These are phyloP conservation scores for Amphibalanus amphitrite DNA, from an alignment of 1,140 invertebrate genomes.

Conservation along the genomic window DNA sequence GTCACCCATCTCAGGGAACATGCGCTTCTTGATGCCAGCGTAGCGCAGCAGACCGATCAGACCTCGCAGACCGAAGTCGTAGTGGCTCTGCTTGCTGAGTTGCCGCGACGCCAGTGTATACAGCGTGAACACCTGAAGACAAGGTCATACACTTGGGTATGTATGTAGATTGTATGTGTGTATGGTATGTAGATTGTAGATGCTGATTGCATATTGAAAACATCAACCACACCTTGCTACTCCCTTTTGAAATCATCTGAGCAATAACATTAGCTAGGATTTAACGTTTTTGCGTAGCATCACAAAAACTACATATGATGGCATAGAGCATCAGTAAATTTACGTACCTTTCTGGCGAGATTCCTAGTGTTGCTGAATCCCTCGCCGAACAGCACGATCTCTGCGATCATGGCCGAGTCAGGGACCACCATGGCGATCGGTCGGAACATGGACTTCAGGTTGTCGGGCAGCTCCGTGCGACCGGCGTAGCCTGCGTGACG, in stretches of 20 bases:
- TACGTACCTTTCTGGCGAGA: conserved; percentile 72
- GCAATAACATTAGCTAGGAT: too few species aligned
- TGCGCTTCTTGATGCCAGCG: conserved; percentile 55
- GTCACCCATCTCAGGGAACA: conserved; percentile 47
- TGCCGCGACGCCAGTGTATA: not conserved
- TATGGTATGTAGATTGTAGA: not conserved
- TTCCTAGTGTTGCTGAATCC: conserved; percentile 75
- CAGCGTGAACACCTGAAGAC: not conserved
- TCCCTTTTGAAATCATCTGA: too few species aligned
- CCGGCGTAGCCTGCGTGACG: conserved; percentile 78
- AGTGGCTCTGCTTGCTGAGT: conserved; percentile 38
- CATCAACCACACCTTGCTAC: too few species aligned
- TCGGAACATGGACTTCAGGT: conserved; percentile 85
- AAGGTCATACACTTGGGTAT: not conserved
- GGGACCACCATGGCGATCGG: conserved; percentile 97
- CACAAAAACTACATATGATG: too few species aligned
- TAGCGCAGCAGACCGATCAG: conserved; percentile 67
- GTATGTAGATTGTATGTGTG: not conserved
- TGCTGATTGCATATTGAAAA: too few species aligned
- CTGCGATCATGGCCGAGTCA: conserved; percentile 83
- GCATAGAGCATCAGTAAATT: too few species aligned
- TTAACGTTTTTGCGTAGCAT: too few species aligned
- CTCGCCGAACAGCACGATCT: conserved; percentile 81
- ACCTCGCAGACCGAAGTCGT: conserved; percentile 69
- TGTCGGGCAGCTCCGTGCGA: conserved; percentile 76